Conservation (phyloP, 2,888 invertebrate species). For the Julus scanicus region DNA sequence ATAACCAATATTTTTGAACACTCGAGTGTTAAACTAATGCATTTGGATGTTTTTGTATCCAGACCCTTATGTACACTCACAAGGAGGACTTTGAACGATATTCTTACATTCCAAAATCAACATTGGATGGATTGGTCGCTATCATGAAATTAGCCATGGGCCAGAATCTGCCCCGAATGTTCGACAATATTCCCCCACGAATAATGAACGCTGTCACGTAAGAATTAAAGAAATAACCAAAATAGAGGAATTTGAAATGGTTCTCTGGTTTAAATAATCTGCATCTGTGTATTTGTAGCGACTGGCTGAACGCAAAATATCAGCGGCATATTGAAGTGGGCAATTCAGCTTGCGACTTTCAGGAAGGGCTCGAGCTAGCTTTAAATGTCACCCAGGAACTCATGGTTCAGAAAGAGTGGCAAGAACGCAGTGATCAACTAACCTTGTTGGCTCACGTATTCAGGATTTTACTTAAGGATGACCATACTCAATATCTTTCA, state of each 20-base stretch:
- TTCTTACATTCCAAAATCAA: slow-evolving; percentile 52
- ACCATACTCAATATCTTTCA: slow-evolving; percentile 49
- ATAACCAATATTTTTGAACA: too few relatives aligned
- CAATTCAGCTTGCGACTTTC: neutral
- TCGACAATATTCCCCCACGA: slow-evolving; percentile 49
- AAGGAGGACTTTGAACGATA: slow-evolving; percentile 50
- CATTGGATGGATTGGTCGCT: slow-evolving; percentile 1
- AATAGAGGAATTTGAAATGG: too few relatives aligned
- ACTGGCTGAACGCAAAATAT: slow-evolving; percentile 8
- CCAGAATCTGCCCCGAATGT: slow-evolving; percentile 44
- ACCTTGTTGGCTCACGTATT: neutral
- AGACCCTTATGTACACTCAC: slow-evolving; percentile 50
- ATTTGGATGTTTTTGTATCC: neutral
- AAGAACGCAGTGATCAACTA: slow-evolving; percentile 45
- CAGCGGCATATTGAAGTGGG: neutral
- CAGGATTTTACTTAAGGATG: slow-evolving; percentile 31
- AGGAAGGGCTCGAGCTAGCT: slow-evolving; percentile 29
- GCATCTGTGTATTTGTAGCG: neutral
- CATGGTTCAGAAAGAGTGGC: slow-evolving; percentile 5
- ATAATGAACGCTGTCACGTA: slow-evolving; percentile 24
- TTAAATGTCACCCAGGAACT: slow-evolving; percentile 50
- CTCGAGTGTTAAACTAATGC: too few relatives aligned
- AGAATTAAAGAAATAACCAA: neutral
- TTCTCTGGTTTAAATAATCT: too few relatives aligned
- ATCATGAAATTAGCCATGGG: slow-evolving; percentile 41